Percentiles rank a stretch among this genome's conserved stretches.
Conservation (phyloP, 2,888 invertebrate species). For the Cylindroiulus punctatus region DNA sequence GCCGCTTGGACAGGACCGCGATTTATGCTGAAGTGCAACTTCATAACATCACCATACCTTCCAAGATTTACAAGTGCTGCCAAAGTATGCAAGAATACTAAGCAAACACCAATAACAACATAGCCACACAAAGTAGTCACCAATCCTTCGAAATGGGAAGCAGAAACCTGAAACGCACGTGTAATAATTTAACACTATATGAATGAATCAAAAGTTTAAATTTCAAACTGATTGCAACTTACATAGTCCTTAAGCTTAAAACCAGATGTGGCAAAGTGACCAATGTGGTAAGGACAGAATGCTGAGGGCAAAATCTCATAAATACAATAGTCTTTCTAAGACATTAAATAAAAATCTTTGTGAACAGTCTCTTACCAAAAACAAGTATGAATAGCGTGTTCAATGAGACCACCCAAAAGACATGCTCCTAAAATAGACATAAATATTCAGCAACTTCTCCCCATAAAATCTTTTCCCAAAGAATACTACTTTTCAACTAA, state of each 20-base stretch:
- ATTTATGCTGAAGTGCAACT: too few relatives aligned
- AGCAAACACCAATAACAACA: conserved; percentile 82
- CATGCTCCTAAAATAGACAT: conserved; percentile 80
- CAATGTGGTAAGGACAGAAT: conserved; percentile 95
- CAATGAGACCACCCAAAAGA: conserved; percentile 98
- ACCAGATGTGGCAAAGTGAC: conserved; percentile 81
- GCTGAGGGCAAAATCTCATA: conserved; percentile 69
- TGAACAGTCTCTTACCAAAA: conserved; percentile 71
- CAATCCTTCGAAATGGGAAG: conserved; percentile 90
- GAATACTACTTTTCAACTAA: conserved; percentile 57
- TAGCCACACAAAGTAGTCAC: conserved; percentile 94
- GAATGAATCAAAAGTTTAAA: background rate
- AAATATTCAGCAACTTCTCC: background rate
- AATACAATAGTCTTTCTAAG: background rate
- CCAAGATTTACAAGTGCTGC: conserved; percentile 83
- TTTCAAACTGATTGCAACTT: conserved; percentile 60
- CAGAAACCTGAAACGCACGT: conserved; percentile 71
- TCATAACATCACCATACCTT: conserved; percentile 70
- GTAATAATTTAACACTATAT: background rate
- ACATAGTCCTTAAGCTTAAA: conserved; percentile 73
- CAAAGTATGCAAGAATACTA: conserved; percentile 85
- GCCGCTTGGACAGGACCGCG: too few relatives aligned
- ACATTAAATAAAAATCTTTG: background rate
- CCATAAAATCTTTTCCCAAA: too few relatives aligned
- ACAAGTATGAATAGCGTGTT: conserved; percentile 96